phyloP scores from a whole-genome alignment of 2,797 vertebrate species.

The Tragelaphus eurycerus region DNA sequence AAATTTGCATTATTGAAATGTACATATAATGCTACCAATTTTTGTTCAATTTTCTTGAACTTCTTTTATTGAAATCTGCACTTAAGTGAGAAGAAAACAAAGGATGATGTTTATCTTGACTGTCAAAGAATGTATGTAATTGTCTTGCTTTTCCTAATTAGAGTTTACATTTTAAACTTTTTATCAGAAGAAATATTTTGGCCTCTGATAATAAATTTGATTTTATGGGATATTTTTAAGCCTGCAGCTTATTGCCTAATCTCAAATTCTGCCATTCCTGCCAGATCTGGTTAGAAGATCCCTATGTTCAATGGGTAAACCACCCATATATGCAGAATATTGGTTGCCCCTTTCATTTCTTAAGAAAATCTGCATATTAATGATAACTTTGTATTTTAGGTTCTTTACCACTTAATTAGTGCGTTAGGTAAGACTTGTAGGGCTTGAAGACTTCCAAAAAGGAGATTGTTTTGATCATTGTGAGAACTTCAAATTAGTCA shows the following conservation, averaged over 20 bases:
- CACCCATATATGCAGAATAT: background rate
- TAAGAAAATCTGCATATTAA: background rate
- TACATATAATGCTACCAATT: background rate
- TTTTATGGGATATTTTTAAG: background rate
- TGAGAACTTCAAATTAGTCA: background rate
- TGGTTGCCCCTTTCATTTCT: background rate
- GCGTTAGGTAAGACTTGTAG: background rate
- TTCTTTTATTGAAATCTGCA: background rate
- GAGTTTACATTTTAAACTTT: background rate
- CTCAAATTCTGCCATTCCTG: background rate
- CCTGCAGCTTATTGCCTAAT: background rate
- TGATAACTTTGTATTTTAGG: background rate
- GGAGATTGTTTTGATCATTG: background rate
- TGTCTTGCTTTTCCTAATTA: background rate
- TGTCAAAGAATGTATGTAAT: background rate
- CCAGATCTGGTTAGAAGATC: background rate
- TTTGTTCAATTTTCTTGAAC: background rate
- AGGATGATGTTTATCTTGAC: background rate
- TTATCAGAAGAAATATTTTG: background rate
- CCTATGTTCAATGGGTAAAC: background rate
- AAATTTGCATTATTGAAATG: background rate
- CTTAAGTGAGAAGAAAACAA: background rate
- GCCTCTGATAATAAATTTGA: background rate
- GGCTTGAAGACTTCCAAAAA: background rate
- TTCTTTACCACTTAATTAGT: background rate